A percentile compares a stretch with the other conserved stretches of the same genome.
phyloP scores from a whole-genome alignment of 2,797 vertebrate genomes.

The Neomorphus geoffroyi region DNA sequence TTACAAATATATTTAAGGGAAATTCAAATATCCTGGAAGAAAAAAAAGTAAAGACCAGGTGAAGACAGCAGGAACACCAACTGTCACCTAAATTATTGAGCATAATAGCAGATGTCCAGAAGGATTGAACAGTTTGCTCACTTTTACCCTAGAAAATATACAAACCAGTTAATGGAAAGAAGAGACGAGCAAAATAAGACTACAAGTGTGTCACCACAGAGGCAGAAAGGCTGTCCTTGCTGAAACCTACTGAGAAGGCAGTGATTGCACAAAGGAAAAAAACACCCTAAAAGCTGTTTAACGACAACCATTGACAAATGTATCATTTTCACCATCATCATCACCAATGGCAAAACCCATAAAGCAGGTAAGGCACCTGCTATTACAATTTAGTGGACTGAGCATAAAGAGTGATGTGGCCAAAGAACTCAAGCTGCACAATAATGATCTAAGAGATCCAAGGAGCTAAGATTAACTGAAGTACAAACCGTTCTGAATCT shows the following conservation, averaged over 20 bases:
- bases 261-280: background rate
- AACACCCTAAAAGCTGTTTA: background rate
- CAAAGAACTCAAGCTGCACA: background rate
- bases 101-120: background rate
- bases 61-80: background rate
- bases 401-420: background rate
- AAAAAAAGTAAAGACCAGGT: background rate
- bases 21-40: background rate
- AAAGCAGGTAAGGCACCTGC: constrained; percentile 18
- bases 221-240: constrained; percentile 1
- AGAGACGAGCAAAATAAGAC: background rate
- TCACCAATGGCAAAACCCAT: background rate
- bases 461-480: background rate
- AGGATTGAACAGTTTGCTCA: background rate
- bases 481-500: constrained; percentile 5
- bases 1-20: background rate
- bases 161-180: background rate
- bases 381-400: background rate
- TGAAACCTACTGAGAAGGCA: constrained; percentile 22
- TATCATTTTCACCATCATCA: background rate
- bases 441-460: background rate
- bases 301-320: background rate
- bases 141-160: background rate
- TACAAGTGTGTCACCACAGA: background rate
- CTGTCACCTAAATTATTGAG: background rate